These are phyloP conservation scores for Acropternis orthonyx DNA, from an alignment of 2,797 vertebrate species.

Conservation along the genomic window DNA sequence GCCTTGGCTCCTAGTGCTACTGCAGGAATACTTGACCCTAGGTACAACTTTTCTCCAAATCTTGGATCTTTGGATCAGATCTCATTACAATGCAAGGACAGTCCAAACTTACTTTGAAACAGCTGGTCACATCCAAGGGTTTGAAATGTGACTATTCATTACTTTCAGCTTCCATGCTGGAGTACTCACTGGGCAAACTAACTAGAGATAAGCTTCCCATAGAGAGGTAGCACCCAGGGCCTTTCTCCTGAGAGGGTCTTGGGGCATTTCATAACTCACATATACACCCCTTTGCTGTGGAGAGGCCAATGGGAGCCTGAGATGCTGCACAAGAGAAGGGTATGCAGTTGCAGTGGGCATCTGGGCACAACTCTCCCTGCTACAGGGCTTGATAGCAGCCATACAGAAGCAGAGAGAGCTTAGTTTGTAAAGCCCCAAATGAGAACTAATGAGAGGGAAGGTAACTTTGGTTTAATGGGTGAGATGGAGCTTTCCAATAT, in stretches of 20 bases:
- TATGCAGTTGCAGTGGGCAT: background rate
- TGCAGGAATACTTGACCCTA: background rate
- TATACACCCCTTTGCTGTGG: fast-evolving
- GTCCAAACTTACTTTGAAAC: background rate
- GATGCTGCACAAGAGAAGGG: background rate
- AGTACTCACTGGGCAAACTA: background rate
- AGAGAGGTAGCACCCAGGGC: background rate
- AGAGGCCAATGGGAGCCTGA: background rate
- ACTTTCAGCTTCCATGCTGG: background rate
- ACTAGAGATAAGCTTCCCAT: background rate
- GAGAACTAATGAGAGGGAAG: background rate
- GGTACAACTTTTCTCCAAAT: background rate
- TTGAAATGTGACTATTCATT: background rate
- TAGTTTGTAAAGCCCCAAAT: background rate
- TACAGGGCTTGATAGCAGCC: background rate
- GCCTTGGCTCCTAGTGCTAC: background rate
- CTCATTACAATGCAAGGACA: background rate
- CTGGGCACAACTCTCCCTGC: background rate
- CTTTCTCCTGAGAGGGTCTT: background rate
- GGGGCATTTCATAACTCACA: background rate
- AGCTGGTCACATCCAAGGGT: background rate
- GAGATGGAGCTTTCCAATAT: background rate
- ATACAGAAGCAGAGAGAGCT: background rate
- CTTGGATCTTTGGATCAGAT: background rate
- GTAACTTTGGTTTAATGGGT: background rate